These are phyloP conservation scores for Limnephilus marmoratus DNA, from an alignment of 2,888 invertebrate genomes.

Conservation along the genomic window DNA sequence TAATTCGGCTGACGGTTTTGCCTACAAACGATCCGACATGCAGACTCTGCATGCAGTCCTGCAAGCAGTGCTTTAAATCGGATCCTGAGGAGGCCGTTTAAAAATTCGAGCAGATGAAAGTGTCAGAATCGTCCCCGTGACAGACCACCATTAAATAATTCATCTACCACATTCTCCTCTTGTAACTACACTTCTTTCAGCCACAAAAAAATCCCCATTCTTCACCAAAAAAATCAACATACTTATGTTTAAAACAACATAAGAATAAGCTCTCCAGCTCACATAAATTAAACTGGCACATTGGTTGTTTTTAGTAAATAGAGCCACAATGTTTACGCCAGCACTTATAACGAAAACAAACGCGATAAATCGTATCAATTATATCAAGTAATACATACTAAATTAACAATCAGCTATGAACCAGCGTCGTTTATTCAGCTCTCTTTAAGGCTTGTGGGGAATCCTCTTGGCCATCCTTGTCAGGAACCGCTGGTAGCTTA, in stretches of 20 bases:
- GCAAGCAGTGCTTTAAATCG: too few relatives aligned
- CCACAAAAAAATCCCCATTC: not conserved
- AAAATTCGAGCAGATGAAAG: too few relatives aligned
- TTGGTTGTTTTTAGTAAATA: not conserved
- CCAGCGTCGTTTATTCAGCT: constrained; percentile 16
- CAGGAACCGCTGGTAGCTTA: not conserved
- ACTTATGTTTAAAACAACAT: not conserved
- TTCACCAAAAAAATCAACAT: too few relatives aligned
- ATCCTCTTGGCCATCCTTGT: constrained; percentile 4
- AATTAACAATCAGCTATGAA: constrained; percentile 4
- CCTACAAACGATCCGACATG: too few relatives aligned
- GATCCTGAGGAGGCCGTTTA: too few relatives aligned
- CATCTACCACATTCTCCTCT: too few relatives aligned
- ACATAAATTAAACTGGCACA: not conserved
- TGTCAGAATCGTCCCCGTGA: not conserved
- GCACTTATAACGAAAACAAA: not conserved
- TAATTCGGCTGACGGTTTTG: too few relatives aligned
- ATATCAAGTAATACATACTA: constrained; percentile 30
- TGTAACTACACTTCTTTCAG: not conserved
- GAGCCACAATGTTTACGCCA: not conserved
- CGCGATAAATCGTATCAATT: not conserved
- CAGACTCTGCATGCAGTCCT: too few relatives aligned
- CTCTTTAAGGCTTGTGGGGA: constrained; percentile 16
- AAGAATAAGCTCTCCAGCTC: not conserved
- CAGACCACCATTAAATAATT: not conserved